Conservation (phyloP, 2,113 vertebrate species). For the Ciconia boyciana region DNA sequence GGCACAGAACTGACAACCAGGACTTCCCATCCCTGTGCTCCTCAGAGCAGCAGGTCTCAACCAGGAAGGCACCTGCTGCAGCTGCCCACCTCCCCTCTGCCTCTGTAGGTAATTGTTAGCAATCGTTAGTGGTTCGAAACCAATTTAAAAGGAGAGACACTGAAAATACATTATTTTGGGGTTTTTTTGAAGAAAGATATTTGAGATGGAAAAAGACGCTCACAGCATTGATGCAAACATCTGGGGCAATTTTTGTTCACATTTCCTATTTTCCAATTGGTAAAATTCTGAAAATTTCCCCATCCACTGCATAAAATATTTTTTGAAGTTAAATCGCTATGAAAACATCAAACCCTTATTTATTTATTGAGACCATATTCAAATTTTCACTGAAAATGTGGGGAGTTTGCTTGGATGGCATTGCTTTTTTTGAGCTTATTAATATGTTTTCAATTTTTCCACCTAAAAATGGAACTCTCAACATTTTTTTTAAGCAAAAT, state of each 20-base stretch:
- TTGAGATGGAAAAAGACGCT: neutral
- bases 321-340: neutral
- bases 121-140: accelerated
- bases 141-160: neutral
- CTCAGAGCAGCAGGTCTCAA: neutral
- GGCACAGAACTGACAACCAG: accelerated
- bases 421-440: neutral
- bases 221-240: neutral
- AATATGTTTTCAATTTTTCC: neutral
- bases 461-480: neutral
- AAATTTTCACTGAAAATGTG: neutral
- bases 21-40: neutral
- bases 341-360: neutral
- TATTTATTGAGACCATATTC: neutral
- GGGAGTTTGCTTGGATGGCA: neutral
- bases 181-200: neutral
- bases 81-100: neutral
- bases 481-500: neutral
- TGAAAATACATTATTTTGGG: too few species aligned
- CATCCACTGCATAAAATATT: neutral
- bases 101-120: accelerated
- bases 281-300: neutral
- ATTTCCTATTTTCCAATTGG: neutral
- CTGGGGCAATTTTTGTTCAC: neutral
- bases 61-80: neutral